Evolutionary conservation across 1,140 invertebrate species (phyloP).

Genomic region (Eurosta solidaginis): DNA sequence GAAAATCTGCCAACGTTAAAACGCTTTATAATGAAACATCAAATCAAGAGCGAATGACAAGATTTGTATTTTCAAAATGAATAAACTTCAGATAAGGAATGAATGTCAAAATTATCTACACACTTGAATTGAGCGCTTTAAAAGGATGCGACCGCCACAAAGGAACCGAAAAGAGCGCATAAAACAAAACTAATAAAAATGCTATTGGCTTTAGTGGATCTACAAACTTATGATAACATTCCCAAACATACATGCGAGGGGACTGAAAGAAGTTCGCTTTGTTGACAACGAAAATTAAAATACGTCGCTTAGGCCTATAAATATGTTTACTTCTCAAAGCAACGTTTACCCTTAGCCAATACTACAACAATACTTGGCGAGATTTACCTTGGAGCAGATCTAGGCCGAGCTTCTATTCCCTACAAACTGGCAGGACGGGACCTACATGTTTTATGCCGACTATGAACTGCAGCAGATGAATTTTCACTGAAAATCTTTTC

Average conservation of each 20-base stretch:
- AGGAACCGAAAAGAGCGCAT: not conserved
- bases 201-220: not conserved
- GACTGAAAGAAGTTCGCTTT: no score
- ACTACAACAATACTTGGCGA: no score
- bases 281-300: no score
- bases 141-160: slow-evolving; percentile 17
- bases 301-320: no score
- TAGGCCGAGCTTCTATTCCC: no score
- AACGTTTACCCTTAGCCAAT: no score
- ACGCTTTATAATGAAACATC: not conserved
- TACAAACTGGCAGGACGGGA: no score
- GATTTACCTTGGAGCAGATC: no score
- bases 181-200: not conserved
- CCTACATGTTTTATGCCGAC: no score
- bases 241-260: not conserved
- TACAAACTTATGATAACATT: not conserved
- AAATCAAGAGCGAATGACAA: slow-evolving; percentile 1
- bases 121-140: slow-evolving; percentile 31
- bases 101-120: slow-evolving; percentile 34
- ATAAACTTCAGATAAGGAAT: slow-evolving; percentile 29
- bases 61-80: slow-evolving; percentile 22
- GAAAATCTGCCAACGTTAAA: slow-evolving; percentile 8
- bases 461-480: no score
- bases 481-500: no score
- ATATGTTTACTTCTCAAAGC: no score